A percentile compares a stretch with the other conserved stretches of the same genome.
These are phyloP conservation scores for Augiades crinisus DNA, from an alignment of 2,888 invertebrate species.

Conservation along the genomic window DNA sequence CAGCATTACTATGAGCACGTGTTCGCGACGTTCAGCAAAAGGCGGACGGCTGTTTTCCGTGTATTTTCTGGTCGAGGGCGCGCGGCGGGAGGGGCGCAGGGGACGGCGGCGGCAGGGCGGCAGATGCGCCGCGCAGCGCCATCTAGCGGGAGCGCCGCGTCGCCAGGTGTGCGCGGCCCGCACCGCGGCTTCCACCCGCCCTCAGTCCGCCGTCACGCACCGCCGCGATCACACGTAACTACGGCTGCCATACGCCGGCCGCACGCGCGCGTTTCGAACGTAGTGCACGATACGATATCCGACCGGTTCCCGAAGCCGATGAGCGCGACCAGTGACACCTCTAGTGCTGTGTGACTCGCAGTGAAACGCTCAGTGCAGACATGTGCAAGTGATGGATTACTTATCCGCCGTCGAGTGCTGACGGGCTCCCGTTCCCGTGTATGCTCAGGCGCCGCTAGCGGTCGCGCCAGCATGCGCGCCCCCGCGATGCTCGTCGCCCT, in stretches of 20 bases:
- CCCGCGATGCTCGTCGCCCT: conserved; percentile 79
- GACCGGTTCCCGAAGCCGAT: conserved; percentile 74
- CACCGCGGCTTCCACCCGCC: conserved; percentile 72
- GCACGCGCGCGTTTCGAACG: conserved; percentile 77
- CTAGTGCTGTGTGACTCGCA: conserved; percentile 77
- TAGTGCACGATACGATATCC: conserved; percentile 67
- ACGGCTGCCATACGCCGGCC: conserved; percentile 55
- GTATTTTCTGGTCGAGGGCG: conserved; percentile 69
- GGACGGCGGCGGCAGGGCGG: conserved; percentile 49
- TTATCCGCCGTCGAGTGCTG: conserved; percentile 58
- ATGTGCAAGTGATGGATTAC: conserved; percentile 79
- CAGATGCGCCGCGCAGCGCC: conserved; percentile 79
- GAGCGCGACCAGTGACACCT: conserved; percentile 74
- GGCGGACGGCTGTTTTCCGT: conserved; percentile 69
- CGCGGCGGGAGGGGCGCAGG: conserved; percentile 39
- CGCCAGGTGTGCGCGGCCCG: conserved; percentile 71
- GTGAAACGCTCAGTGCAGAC: conserved; percentile 73
- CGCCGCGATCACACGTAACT: conserved; percentile 62
- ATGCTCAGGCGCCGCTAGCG: conserved; percentile 79
- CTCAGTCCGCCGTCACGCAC: conserved; percentile 79
- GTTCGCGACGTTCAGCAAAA: conserved; percentile 55
- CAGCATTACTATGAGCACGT: conserved; percentile 63
- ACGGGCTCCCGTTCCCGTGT: conserved; percentile 64
- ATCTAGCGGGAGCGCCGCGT: conserved; percentile 63
- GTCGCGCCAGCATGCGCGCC: conserved; percentile 80